These are phyloP conservation scores for Mormyrus iriodes DNA, from an alignment of 2,113 vertebrate species.

Conservation along the genomic window DNA sequence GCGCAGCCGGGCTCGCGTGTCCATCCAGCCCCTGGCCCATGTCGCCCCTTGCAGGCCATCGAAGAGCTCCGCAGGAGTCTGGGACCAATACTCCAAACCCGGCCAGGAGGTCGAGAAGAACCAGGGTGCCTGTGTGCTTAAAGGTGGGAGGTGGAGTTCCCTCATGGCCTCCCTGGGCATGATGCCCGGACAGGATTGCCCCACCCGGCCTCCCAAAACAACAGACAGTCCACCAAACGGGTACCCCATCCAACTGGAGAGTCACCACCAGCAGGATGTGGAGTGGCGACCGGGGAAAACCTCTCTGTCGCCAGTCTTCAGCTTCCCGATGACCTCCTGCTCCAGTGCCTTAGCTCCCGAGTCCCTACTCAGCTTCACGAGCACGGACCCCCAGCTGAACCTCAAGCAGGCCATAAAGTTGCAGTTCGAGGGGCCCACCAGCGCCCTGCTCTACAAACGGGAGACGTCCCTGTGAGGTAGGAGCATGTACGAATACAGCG, in stretches of 20 bases:
- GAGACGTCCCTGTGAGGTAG: slow-evolving; percentile 67
- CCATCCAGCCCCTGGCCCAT: slow-evolving; percentile 49
- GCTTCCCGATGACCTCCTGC: slow-evolving; percentile 28
- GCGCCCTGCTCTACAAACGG: slow-evolving; percentile 61
- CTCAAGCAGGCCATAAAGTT: slow-evolving; percentile 74
- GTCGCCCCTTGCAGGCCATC: slow-evolving; percentile 30
- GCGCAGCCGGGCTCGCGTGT: slow-evolving; percentile 59
- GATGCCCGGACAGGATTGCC: slow-evolving; percentile 53
- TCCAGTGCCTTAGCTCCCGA: slow-evolving; percentile 47
- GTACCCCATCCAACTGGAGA: slow-evolving; percentile 51
- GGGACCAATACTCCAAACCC: slow-evolving; percentile 46
- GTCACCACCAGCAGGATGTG: slow-evolving; percentile 39
- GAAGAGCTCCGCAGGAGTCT: slow-evolving; percentile 35
- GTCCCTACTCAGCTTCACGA: slow-evolving; percentile 50
- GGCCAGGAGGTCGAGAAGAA: slow-evolving; percentile 39
- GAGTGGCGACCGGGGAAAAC: slow-evolving; percentile 48
- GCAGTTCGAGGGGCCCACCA: slow-evolving; percentile 72
- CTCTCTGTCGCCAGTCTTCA: slow-evolving; percentile 41
- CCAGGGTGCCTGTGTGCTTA: slow-evolving; percentile 24
- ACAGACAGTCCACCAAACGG: slow-evolving; percentile 50
- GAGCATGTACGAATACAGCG: too few species aligned
- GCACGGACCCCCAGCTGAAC: slow-evolving; percentile 65
- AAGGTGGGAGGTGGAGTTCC: slow-evolving; percentile 53
- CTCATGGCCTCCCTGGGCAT: slow-evolving; percentile 62
- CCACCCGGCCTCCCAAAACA: slow-evolving; percentile 40